Base-by-base conservation (phyloP, 2,888 invertebrate genomes). In the Drosophila dives region DNA sequence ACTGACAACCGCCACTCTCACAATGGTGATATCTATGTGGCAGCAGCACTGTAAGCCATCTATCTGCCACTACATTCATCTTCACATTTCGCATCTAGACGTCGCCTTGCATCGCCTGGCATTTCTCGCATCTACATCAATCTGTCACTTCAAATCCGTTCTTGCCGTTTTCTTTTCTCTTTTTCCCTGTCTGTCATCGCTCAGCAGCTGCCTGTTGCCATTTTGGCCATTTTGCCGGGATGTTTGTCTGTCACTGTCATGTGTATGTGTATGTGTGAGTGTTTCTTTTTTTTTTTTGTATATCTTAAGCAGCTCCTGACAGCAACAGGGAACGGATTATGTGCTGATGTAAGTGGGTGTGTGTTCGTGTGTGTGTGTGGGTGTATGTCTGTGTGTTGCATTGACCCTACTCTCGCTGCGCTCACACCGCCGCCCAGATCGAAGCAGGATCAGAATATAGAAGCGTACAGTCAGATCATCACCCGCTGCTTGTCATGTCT, bases 131-230 rank as follows among this genome's bases (percentile, higher is more conserved):
- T 81, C 81, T 71, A 71, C 84, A 81, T 84, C 81, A 83, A 85
- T 83, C 83, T 80, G 83, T 86, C 77, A 71, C 83, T 87, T 77
- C 75, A 70, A 83, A 85, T 83, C 79, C 76, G 65, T 73, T 81
- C 58, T 49, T 53, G 61, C 12, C 36, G 61, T 61, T 53, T 62
- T 26, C 45, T 40, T 48, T 33, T 60, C 23, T 53, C 6, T 20
- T n/a, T 34, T 29, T 42, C 49, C 32, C 54, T 66, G 65, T 58
- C 23, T 60, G 33, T 34, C 63, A 68, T 49, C 55, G 63, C 32
- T 60, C 42, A 34, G 58, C 50, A 50, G 69, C 62, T 71, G 72
- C 74, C 70, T 75, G 68, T 78, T 79, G 67, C 78, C 75, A 75
- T 80, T 80, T 79, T 69, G 66, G 76, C 56, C 72, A 80, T 76